phyloP scores from a whole-genome alignment of 2,888 invertebrate species.

The Hedya salicella region DNA sequence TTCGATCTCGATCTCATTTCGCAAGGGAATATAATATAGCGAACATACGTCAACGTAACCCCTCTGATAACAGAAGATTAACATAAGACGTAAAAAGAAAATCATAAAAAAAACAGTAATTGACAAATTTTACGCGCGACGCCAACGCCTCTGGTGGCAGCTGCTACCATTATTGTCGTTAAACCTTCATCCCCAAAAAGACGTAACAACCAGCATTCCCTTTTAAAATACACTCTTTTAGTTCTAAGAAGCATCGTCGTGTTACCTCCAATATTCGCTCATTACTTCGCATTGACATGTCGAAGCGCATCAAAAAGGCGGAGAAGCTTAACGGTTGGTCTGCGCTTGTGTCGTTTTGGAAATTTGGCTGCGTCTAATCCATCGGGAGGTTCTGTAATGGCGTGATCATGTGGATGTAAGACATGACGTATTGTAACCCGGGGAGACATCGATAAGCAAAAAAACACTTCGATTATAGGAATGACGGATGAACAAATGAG shows the following conservation, averaged over 20 bases:
- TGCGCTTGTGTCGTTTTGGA: neutral
- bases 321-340: neutral
- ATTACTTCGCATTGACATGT: slow-evolving; percentile 72
- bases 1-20: slow-evolving; percentile 1
- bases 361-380: slow-evolving; percentile 67
- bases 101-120: slow-evolving; percentile 35
- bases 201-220: neutral
- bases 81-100: slow-evolving; percentile 25
- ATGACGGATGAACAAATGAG: slow-evolving; percentile 33
- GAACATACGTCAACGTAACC: slow-evolving; percentile 9
- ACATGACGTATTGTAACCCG: slow-evolving; percentile 77
- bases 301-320: neutral
- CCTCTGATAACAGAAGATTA: slow-evolving; percentile 26
- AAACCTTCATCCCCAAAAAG: neutral
- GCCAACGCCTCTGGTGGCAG: slow-evolving; percentile 52
- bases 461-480: slow-evolving; percentile 57
- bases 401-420: slow-evolving; percentile 61
- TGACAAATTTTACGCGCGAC: slow-evolving; percentile 38
- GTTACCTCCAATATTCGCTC: slow-evolving; percentile 82
- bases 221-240: neutral
- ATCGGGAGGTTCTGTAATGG: slow-evolving; percentile 82
- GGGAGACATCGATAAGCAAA: slow-evolving; percentile 75
- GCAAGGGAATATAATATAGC: slow-evolving; percentile 14
- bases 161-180: slow-evolving; percentile 73
- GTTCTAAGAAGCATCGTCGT: slow-evolving; percentile 53